phyloP scores from a whole-genome alignment of 2,113 vertebrate genomes.

The Hemiscyllium ocellatum region DNA sequence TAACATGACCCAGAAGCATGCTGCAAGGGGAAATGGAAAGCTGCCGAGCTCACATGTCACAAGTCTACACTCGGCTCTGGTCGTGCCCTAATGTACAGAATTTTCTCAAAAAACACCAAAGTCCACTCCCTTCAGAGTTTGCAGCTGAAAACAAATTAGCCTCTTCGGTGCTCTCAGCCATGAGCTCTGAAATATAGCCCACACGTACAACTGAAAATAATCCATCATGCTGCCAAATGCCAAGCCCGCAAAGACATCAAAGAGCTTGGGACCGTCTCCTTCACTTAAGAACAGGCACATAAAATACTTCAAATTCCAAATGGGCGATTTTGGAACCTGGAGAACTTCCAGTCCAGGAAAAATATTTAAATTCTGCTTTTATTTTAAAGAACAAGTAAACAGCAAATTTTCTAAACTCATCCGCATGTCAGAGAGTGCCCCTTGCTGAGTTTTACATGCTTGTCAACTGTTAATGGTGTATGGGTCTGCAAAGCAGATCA shows the following conservation, averaged over 20 bases:
- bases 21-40: background rate
- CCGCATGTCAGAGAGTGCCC: background rate
- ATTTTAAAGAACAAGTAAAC: background rate
- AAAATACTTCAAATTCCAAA: background rate
- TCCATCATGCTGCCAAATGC: background rate
- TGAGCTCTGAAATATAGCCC: background rate
- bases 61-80: background rate
- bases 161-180: background rate
- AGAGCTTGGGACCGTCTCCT: background rate
- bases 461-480: background rate
- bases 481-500: background rate
- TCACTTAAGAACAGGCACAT: background rate
- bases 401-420: background rate
- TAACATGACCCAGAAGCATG: background rate
- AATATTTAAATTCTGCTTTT: background rate
- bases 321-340: background rate
- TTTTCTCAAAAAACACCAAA: background rate
- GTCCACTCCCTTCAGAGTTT: background rate
- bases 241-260: background rate
- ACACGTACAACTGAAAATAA: background rate
- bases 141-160: background rate
- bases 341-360: background rate
- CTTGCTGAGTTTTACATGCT: background rate
- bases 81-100: background rate
- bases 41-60: background rate